Evolutionary conservation across 2,113 vertebrate species (phyloP).

Genomic region (Perca flavescens): DNA sequence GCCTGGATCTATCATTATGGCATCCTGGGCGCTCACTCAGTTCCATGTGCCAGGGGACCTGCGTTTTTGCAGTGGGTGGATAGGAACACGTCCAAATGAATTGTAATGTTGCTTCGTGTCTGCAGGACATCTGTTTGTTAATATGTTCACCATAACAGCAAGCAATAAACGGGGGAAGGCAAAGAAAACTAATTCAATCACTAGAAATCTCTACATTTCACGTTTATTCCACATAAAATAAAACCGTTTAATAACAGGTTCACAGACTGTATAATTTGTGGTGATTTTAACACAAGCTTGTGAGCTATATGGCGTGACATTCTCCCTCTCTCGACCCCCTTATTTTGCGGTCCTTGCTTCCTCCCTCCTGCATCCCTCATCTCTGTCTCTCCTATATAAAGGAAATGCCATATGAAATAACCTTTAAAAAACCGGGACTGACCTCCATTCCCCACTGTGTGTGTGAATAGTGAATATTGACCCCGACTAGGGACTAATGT

Average conservation of each 20-base stretch:
- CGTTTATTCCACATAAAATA: not conserved
- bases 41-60: not conserved
- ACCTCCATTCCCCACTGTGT: constrained; percentile 60
- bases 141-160: not conserved
- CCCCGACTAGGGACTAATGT: constrained; percentile 51
- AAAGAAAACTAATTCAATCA: not conserved
- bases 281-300: not conserved
- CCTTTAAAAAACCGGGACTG: constrained; percentile 50
- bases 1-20: not conserved
- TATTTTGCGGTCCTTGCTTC: constrained; percentile 2
- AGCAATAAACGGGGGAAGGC: not conserved
- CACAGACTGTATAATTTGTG: not conserved
- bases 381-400: constrained; percentile 35
- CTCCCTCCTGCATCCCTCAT: constrained; percentile 10
- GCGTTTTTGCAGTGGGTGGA: not conserved
- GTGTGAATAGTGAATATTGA: constrained; percentile 70
- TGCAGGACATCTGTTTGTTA: not conserved
- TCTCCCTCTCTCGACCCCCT: constrained; percentile 9
- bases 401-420: constrained; percentile 61
- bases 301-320: not conserved
- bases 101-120: not conserved
- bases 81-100: not conserved
- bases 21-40: not conserved
- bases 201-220: not conserved
- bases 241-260: not conserved